Conservation (phyloP, 1,140 invertebrate genomes). For the Magallana ariakensis region DNA sequence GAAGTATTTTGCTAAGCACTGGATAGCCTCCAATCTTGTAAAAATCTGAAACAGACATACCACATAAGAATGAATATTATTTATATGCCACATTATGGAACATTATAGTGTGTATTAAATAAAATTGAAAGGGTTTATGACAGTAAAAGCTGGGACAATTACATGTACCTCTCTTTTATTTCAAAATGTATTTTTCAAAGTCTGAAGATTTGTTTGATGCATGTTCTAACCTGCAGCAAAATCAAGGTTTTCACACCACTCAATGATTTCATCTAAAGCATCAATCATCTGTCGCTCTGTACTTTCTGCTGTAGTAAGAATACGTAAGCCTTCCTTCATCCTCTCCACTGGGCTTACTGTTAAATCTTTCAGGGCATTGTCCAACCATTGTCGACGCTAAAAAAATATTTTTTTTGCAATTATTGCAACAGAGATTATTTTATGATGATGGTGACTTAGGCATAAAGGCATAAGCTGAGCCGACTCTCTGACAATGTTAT, state of each 20-base stretch:
- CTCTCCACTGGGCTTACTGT: constrained; percentile 85
- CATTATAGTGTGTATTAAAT: no score
- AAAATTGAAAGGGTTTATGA: no score
- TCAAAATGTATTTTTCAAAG: no score
- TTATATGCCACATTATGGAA: no score
- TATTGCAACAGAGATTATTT: no score
- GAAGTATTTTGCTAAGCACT: constrained; percentile 85
- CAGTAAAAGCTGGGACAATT: no score
- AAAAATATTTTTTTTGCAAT: constrained; percentile 53
- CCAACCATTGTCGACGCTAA: constrained; percentile 86
- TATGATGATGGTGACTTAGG: no score
- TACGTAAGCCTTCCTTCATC: constrained; percentile 83
- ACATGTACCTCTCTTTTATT: no score
- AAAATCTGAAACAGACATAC: constrained; percentile 83
- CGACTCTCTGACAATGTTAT: no score
- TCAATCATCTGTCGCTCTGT: constrained; percentile 81
- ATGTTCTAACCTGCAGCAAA: constrained; percentile 84
- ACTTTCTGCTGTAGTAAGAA: constrained; percentile 81
- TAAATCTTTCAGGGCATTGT: constrained; percentile 84
- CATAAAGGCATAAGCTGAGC: no score
- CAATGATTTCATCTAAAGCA: constrained; percentile 84
- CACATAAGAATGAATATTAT: no score
- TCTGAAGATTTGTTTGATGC: not conserved
- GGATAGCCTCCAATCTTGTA: constrained; percentile 89
- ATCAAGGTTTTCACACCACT: constrained; percentile 86